A percentile compares a stretch with the other conserved stretches of the same genome.
Conservation (phyloP, 1,140 invertebrate genomes). For the Diabrotica virgifera region DNA sequence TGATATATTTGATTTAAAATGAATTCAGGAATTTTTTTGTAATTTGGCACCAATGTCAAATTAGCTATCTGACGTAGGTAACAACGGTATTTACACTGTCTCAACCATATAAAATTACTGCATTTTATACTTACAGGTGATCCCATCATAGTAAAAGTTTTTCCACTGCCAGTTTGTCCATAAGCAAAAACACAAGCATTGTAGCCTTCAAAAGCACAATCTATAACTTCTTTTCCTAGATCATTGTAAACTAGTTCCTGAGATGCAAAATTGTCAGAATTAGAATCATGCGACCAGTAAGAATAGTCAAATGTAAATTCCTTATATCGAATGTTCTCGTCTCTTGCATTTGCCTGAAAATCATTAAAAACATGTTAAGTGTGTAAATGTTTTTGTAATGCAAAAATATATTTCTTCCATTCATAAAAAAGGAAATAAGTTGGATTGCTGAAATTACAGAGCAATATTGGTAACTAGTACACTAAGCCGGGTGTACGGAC, state of each 20-base stretch:
- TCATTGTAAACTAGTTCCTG: constrained; percentile 86
- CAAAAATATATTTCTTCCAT: too few species aligned
- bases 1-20: too few species aligned
- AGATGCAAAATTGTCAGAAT: constrained; percentile 70
- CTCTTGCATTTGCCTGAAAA: constrained; percentile 43
- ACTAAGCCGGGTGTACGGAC: too few species aligned
- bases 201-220: constrained; percentile 94
- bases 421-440: too few species aligned
- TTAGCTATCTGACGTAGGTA: too few species aligned
- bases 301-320: constrained; percentile 93
- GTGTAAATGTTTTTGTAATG: too few species aligned
- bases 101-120: not conserved
- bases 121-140: constrained; percentile 57
- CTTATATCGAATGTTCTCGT: constrained; percentile 60
- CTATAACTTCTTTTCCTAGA: constrained; percentile 85
- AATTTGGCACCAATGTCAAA: too few species aligned
- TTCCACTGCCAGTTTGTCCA: constrained; percentile 92
- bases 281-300: constrained; percentile 80
- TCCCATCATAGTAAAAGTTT: constrained; percentile 99
- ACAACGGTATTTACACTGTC: not conserved
- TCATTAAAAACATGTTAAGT: constrained; percentile 9
- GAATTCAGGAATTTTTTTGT: too few species aligned
- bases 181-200: constrained; percentile 97
- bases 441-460: too few species aligned
- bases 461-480: too few species aligned